Evolutionary conservation across 2,888 invertebrate species (phyloP).

Genomic region (Clunio marinus): DNA sequence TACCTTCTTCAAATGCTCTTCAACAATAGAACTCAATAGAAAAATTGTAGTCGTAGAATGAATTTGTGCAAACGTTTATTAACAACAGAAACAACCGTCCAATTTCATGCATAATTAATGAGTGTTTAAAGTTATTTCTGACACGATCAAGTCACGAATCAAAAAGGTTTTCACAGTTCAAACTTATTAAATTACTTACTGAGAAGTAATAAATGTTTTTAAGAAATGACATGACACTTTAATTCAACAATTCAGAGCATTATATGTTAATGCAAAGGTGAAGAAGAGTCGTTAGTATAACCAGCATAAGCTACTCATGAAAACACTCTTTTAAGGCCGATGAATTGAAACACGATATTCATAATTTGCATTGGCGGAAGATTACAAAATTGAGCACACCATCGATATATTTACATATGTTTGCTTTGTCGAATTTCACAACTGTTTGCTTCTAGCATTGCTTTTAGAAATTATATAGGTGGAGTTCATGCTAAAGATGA

Average conservation of each 20-base stretch:
- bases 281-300: no score
- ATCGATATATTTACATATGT: conserved; percentile 11
- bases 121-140: conserved; percentile 8
- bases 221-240: background rate
- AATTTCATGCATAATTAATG: conserved; percentile 29
- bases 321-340: background rate
- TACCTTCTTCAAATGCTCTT: background rate
- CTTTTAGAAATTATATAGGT: background rate
- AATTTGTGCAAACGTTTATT: background rate
- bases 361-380: conserved; percentile 16
- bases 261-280: no score
- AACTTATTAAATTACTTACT: conserved; percentile 3
- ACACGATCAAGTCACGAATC: conserved; percentile 32
- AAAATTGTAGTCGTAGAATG: background rate
- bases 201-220: background rate
- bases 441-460: conserved; percentile 3
- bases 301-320: no score
- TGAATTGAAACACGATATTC: conserved; percentile 28
- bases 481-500: background rate
- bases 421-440: conserved; percentile 15
- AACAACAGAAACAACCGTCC: background rate
- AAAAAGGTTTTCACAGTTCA: background rate
- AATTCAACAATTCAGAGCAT: no score
- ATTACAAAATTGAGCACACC: conserved; percentile 26
- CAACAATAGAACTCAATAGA: background rate